These are phyloP conservation scores for Anorthoa munda DNA, from an alignment of 2,888 invertebrate genomes.

Conservation along the genomic window DNA sequence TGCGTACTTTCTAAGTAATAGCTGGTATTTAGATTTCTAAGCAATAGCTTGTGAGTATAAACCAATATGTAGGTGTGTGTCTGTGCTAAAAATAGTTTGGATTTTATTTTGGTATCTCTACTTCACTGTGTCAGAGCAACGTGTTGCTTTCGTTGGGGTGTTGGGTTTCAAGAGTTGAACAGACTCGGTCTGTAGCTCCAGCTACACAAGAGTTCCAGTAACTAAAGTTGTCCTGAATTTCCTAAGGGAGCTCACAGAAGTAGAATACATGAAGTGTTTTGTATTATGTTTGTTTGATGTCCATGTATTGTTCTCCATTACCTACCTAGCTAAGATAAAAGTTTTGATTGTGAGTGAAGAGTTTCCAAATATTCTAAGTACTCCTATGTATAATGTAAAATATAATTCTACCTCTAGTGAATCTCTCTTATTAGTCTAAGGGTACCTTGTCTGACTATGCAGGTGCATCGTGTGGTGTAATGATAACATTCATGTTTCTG, in stretches of 20 bases:
- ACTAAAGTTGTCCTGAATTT: not conserved
- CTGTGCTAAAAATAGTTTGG: not conserved
- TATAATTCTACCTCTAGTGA: constrained; percentile 42
- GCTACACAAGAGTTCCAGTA: not conserved
- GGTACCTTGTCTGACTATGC: constrained; percentile 49
- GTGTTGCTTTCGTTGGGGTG: not conserved
- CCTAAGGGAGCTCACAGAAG: not conserved
- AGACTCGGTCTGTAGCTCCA: not conserved
- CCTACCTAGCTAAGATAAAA: not conserved
- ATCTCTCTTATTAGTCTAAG: constrained; percentile 9
- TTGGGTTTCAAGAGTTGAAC: constrained; percentile 10
- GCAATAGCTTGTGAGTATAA: not conserved
- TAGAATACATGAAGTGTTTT: not conserved
- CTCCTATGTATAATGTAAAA: constrained; percentile 43
- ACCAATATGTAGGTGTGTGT: too few relatives aligned
- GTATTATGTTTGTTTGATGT: not conserved
- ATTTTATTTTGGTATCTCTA: not conserved
- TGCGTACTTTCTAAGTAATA: not conserved
- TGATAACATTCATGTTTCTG: constrained; percentile 80
- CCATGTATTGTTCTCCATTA: not conserved
- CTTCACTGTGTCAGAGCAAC: not conserved
- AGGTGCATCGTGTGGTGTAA: constrained; percentile 73
- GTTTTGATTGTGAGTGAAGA: not conserved
- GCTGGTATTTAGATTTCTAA: not conserved
- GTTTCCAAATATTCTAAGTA: constrained; percentile 26